phyloP scores from a whole-genome alignment of 2,797 vertebrate genomes.

The Sebastes minor region DNA sequence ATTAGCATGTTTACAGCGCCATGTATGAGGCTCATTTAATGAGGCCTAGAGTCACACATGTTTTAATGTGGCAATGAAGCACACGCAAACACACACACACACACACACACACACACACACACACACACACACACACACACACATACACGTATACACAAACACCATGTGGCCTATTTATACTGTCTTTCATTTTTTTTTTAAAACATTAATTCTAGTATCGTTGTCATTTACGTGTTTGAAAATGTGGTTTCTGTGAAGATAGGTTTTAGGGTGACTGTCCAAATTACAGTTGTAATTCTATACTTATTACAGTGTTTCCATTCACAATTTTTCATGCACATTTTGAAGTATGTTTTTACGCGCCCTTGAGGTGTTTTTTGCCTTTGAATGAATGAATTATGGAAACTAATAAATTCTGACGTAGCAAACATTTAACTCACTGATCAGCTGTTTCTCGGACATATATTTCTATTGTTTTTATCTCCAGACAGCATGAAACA shows the following conservation, averaged over 20 bases:
- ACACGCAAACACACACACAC: background rate
- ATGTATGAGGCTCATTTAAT: constrained; percentile 72
- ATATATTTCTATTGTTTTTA: too few relatives aligned
- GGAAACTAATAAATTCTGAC: too few relatives aligned
- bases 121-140: background rate
- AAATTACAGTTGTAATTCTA: constrained; percentile 9
- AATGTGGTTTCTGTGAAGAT: constrained; percentile 8
- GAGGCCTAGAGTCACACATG: constrained; percentile 69
- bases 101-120: background rate
- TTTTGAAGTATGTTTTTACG: background rate
- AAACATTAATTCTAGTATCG: background rate
- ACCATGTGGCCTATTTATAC: background rate
- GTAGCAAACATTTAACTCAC: too few relatives aligned
- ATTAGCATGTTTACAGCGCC: constrained; percentile 79
- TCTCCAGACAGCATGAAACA: too few relatives aligned
- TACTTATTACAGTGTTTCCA: constrained; percentile 18
- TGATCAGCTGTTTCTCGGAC: too few relatives aligned
- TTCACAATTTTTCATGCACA: background rate
- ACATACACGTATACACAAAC: background rate
- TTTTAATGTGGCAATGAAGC: background rate
- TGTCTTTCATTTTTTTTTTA: background rate
- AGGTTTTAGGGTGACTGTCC: background rate
- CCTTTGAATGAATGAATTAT: too few relatives aligned
- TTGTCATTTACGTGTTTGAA: constrained; percentile 23
- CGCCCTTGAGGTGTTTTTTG: background rate